Evolutionary conservation across 2,797 vertebrate genomes (phyloP).

Genomic region (Pangasius sanitwongsei): DNA sequence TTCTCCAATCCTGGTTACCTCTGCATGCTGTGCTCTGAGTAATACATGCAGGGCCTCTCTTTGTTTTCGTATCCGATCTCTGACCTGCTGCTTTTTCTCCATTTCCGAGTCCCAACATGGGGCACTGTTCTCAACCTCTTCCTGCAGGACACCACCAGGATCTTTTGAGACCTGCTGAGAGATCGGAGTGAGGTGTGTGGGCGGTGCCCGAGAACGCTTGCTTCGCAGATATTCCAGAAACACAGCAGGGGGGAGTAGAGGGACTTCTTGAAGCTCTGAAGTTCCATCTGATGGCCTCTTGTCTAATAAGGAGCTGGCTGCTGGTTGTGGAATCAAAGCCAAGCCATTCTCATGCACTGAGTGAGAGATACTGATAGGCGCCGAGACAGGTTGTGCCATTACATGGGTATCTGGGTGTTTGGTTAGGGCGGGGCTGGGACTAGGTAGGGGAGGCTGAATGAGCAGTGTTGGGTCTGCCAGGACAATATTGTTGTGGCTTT

Average conservation of each 20-base stretch:
- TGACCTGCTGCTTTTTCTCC: slow-evolving; percentile 57
- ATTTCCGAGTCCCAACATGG: neutral
- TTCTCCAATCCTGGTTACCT: slow-evolving; percentile 63
- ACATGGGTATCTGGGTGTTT: neutral
- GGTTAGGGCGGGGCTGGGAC: neutral
- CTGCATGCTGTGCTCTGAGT: slow-evolving; percentile 61
- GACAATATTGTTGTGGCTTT: neutral
- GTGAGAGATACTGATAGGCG: neutral
- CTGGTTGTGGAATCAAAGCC: neutral
- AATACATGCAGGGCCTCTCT: slow-evolving; percentile 74
- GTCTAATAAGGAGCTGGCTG: neutral
- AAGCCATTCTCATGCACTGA: neutral
- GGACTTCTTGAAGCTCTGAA: slow-evolving; percentile 2
- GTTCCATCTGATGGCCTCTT: neutral
- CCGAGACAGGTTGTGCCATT: no score
- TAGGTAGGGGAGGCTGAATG: neutral
- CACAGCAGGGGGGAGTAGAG: slow-evolving; percentile 37
- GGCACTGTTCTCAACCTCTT: neutral
- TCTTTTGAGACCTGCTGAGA: neutral
- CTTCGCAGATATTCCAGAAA: slow-evolving; percentile 47
- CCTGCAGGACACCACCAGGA: neutral
- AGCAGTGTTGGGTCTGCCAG: neutral
- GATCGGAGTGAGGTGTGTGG: neutral
- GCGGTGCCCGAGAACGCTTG: neutral
- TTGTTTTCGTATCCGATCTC: slow-evolving; percentile 73